Percentiles rank a stretch among this genome's conserved stretches.
Evolutionary conservation across 2,888 invertebrate genomes (phyloP).

Genomic region (Axea sp.): DNA sequence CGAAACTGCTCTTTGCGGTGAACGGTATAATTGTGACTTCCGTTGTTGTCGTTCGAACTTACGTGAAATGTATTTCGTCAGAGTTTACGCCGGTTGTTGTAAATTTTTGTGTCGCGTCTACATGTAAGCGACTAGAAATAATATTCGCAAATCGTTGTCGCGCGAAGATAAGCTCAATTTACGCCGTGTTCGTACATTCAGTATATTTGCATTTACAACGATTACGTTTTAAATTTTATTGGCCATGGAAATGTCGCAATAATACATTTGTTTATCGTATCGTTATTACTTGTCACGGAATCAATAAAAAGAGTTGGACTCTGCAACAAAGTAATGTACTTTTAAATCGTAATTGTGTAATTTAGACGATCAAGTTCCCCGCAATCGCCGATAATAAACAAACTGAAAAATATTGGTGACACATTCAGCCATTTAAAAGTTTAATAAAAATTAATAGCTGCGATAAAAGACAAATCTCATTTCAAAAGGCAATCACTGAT

Average conservation of each 20-base stretch:
- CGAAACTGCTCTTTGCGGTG: conserved; percentile 8
- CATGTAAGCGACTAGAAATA: conserved; percentile 16
- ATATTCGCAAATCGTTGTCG: conserved; percentile 27
- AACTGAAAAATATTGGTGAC: conserved; percentile 48
- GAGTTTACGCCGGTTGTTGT: conserved; percentile 10
- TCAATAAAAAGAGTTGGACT: conserved; percentile 23
- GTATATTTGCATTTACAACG: conserved; percentile 42
- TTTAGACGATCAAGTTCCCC: conserved; percentile 37
- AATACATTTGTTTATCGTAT: conserved; percentile 38
- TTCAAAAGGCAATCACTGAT: conserved; percentile 50
- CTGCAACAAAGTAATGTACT: conserved; percentile 29
- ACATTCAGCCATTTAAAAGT: conserved; percentile 31
- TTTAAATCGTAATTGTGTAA: conserved; percentile 34
- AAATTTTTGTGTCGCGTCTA: background rate
- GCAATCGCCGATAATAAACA: conserved; percentile 31
- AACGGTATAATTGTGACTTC: conserved; percentile 1
- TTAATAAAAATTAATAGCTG: conserved; percentile 55
- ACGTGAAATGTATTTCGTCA: background rate
- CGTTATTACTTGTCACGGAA: conserved; percentile 33
- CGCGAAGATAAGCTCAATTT: conserved; percentile 31
- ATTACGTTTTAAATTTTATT: conserved; percentile 39
- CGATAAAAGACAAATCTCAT: conserved; percentile 49
- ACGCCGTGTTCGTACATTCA: conserved; percentile 33
- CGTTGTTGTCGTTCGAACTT: conserved; percentile 10
- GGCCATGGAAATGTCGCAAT: conserved; percentile 34